phyloP scores from a whole-genome alignment of 2,888 invertebrate species.

The Trissolcus brochymenae region DNA sequence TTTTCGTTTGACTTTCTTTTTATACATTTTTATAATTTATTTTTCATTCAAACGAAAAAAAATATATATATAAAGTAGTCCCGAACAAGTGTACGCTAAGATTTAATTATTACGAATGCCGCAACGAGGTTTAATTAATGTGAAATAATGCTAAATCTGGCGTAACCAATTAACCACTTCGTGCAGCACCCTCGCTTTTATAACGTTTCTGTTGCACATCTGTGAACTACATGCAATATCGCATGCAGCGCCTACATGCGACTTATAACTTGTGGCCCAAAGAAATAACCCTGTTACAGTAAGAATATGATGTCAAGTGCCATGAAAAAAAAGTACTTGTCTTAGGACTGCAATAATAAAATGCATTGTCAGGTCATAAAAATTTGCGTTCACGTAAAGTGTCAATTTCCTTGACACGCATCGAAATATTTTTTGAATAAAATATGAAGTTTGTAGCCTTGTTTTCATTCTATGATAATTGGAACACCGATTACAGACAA shows the following conservation, averaged over 20 bases:
- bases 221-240: constrained; percentile 39
- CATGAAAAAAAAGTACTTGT: constrained; percentile 20
- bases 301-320: constrained; percentile 41
- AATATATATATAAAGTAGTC: too few relatives aligned
- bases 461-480: too few relatives aligned
- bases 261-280: constrained; percentile 16
- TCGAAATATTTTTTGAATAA: too few relatives aligned
- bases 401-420: too few relatives aligned
- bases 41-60: too few relatives aligned
- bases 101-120: constrained; percentile 1
- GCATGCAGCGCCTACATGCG: constrained; percentile 37
- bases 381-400: not conserved
- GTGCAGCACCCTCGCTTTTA: constrained; percentile 24
- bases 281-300: constrained; percentile 10
- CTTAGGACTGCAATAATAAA: not conserved
- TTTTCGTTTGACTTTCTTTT: too few relatives aligned
- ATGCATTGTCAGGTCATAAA: not conserved
- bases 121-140: constrained; percentile 26
- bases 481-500: too few relatives aligned
- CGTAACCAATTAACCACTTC: constrained; percentile 34
- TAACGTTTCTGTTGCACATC: constrained; percentile 42
- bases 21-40: too few relatives aligned
- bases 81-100: too few relatives aligned
- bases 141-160: constrained; percentile 27
- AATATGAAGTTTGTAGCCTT: too few relatives aligned